A percentile compares a stretch with the other conserved stretches of the same genome.
Evolutionary conservation across 2,888 invertebrate species (phyloP).

Genomic region (Cryptosula pallasiana): DNA sequence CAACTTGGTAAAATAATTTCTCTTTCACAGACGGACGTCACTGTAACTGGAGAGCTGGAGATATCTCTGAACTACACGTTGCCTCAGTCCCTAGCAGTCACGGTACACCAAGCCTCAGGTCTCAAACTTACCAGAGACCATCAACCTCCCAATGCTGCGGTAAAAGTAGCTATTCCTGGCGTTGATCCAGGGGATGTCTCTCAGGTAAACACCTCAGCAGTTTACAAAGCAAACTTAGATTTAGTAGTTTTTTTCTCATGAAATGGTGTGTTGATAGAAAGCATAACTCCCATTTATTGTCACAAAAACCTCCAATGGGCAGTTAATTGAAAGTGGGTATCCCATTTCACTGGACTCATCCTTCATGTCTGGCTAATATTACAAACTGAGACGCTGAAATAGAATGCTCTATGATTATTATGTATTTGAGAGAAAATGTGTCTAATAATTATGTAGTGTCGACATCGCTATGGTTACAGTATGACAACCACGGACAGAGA

Average conservation of each 20-base stretch:
- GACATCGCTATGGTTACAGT: neutral
- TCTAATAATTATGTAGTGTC: no score
- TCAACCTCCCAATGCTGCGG: conserved; percentile 37
- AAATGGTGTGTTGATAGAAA: no score
- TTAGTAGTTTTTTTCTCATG: no score
- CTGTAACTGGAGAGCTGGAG: conserved; percentile 40
- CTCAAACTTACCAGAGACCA: conserved; percentile 35
- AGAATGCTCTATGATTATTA: neutral
- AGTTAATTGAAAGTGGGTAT: no score
- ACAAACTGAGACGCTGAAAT: neutral
- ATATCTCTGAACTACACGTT: conserved; percentile 36
- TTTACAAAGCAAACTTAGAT: no score
- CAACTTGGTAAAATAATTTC: neutral
- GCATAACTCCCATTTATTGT: no score
- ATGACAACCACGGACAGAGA: neutral
- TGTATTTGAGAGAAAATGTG: conserved; percentile 5
- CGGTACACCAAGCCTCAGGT: conserved; percentile 36
- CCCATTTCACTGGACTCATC: no score
- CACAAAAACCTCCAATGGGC: no score
- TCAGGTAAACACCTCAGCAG: conserved; percentile 36
- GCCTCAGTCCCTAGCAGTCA: conserved; percentile 36
- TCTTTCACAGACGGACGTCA: conserved; percentile 40
- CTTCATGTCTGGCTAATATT: neutral
- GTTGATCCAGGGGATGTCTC: conserved; percentile 35
- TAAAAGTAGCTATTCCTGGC: conserved; percentile 42